Conservation (phyloP, 2,797 vertebrate genomes). For the Echiichthys vipera region DNA sequence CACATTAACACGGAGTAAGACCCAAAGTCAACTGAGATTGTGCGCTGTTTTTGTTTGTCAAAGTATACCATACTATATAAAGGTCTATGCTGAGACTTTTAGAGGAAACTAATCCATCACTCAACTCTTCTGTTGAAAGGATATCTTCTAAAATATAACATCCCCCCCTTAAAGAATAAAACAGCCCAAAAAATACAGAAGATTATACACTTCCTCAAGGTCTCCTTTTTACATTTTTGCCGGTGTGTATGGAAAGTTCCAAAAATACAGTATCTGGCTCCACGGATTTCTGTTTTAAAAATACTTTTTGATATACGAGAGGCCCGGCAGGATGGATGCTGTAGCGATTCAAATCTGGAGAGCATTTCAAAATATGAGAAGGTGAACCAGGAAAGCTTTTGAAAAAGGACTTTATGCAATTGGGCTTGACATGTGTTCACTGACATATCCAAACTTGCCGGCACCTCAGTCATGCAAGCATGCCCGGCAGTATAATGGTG, state of each 20-base stretch:
- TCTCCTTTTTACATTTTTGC: constrained; percentile 60
- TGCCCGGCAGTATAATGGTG: constrained; percentile 75
- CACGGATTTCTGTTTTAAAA: constrained; percentile 71
- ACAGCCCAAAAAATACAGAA: constrained; percentile 47
- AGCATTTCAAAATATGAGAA: constrained; percentile 70
- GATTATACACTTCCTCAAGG: constrained; percentile 60
- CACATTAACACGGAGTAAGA: neutral
- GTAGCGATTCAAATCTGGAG: constrained; percentile 67
- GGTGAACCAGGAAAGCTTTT: constrained; percentile 66
- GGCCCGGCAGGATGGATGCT: constrained; percentile 65
- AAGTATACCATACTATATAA: neutral
- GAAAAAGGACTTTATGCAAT: constrained; percentile 68
- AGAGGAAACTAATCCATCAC: constrained; percentile 1
- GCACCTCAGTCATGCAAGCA: constrained; percentile 68
- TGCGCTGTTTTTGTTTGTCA: constrained; percentile 11
- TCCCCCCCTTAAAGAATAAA: constrained; percentile 29
- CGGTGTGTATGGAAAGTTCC: constrained; percentile 58
- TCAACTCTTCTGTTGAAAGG: constrained; percentile 44
- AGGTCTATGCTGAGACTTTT: constrained; percentile 3
- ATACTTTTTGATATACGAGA: constrained; percentile 81
- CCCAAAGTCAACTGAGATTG: constrained; percentile 2
- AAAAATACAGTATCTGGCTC: constrained; percentile 43
- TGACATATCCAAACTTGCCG: constrained; percentile 66
- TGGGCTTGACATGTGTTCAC: constrained; percentile 75
- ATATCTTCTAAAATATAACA: constrained; percentile 14